Evolutionary conservation across 2,113 vertebrate species (phyloP), one percentile per base, ranked within the genome.

Genomic region (Vanacampus margaritifer): DNA sequence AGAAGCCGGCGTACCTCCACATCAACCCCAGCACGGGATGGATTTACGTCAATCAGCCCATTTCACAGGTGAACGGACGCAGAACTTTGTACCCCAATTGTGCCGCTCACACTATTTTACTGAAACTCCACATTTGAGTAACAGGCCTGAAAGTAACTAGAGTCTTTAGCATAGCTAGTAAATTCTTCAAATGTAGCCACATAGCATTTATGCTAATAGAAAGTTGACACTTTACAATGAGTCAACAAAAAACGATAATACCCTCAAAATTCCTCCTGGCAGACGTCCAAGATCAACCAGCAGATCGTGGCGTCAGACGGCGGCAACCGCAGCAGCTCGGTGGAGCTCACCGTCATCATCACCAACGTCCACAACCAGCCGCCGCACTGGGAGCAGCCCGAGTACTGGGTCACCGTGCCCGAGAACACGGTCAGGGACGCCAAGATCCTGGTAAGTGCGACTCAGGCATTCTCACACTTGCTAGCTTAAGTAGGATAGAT

Each of bases 21-120:
- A 93, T 96, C 86, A 93, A 93, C 83, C 94, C 95, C 69, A 92
- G 82, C 76, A 95, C 94, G 0, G 95, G 95, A 70, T 96, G 95
- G 94, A 83, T 96, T 6, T 95, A 93, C 0, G 93, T 96, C 82
- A 95, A 91, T 78, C 79, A 81, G 4, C 90, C 86, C 0, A 93
- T 96, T 14, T 91, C 94, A 35, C 92, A 95, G 94, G 95, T 92
- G 14, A 80, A 79, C 11, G 14, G 35, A 45, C 1, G 10, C 37
- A 60, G n/a, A n/a, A n/a, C n/a, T n/a, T n/a, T n/a, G n/a, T n/a
- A n/a, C n/a, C n/a, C n/a, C n/a, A n/a, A n/a, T n/a, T n/a, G n/a
- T n/a, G n/a, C n/a, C n/a, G n/a, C n/a, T n/a, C n/a, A n/a, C n/a
- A n/a, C n/a, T n/a, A n/a, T n/a, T n/a, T n/a, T n/a, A n/a, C n/a